Conservation (phyloP, 2,888 invertebrate species). For the Coelinius sp. region DNA sequence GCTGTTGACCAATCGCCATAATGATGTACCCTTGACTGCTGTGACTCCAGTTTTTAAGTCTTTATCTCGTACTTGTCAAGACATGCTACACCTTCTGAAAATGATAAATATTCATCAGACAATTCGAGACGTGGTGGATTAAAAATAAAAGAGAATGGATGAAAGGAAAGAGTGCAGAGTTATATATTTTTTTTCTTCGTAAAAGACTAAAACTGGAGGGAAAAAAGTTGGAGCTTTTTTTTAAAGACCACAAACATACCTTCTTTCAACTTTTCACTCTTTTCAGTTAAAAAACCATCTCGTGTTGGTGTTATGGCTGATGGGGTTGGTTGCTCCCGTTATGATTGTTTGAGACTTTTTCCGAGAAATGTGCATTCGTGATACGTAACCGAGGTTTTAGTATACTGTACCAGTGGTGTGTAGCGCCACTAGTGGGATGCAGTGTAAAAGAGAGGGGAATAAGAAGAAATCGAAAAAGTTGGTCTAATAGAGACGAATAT, state of each 20-base stretch:
- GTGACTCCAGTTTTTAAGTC: constrained; percentile 62
- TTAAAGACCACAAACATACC: background rate
- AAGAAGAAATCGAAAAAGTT: background rate
- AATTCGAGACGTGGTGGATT: background rate
- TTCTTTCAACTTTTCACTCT: constrained; percentile 10
- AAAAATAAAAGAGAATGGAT: background rate
- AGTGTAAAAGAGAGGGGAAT: background rate
- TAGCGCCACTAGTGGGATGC: background rate
- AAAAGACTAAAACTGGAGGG: background rate
- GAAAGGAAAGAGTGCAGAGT: constrained; percentile 24
- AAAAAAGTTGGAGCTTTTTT: background rate
- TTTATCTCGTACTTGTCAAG: constrained; percentile 67
- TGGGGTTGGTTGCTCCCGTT: constrained; percentile 2
- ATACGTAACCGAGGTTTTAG: background rate
- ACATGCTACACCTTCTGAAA: constrained; percentile 67
- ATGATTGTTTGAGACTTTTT: constrained; percentile 23
- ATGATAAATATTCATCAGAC: constrained; percentile 41
- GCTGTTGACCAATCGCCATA: constrained; percentile 69
- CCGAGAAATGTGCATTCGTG: constrained; percentile 19
- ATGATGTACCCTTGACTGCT: constrained; percentile 64
- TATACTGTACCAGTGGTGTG: background rate
- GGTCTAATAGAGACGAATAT: background rate
- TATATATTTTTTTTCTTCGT: constrained; percentile 44
- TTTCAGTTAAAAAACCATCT: constrained; percentile 4
- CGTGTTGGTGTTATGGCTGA: background rate